Base-by-base conservation (phyloP, 2,113 vertebrate species). In the Nerophis ophidion region DNA sequence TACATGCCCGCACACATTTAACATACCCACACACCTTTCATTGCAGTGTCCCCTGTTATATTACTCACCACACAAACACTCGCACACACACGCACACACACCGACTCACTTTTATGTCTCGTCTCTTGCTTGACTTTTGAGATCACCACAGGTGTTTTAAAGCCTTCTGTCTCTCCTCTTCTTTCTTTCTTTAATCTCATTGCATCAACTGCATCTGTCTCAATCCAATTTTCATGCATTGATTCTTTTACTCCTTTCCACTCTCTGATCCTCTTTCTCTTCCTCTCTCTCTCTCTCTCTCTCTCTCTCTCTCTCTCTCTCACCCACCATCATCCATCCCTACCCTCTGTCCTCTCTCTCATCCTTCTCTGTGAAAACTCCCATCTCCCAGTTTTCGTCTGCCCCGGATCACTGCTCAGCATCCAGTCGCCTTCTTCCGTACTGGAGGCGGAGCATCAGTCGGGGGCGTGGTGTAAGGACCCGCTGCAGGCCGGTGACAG, bases 391-490 rank as follows among this genome's bases (percentile, higher is more conserved):
- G 95, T 97, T 86, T 97, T 98, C 80, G 94, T 97, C 52, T 98
- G 94, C 75, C 94, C 95, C 12, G 94, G 94, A 47, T 92, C 92
- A 0, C 88, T 97, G 60, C 91, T 93, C 78, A 92, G 90, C 76
- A 90, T 98, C 76, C 82, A 93, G 81, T 81, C 93, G 1, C 80
- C 92, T 72, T 94, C 92, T 34, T 93, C 93, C 0, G 89, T 92
- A 8, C 90, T 94, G 45, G 94, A 97, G 68, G 93, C 94, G 0
- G 92, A 95, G 68, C 95, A 98, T 79, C 95, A 95, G 79, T 93
- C 94, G 0, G 95, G 95, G 8, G 94, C 95, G 0, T 98, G 95
- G 95, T 98, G 95, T 83, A 95, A 94, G 68, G 95, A 98, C 82
- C 95, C 95, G 0, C 89, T 98, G 61, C 94, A 97, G 75, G 92